These are phyloP conservation scores for Nymphalis polychloros DNA, from an alignment of 2,888 invertebrate species.

Conservation along the genomic window DNA sequence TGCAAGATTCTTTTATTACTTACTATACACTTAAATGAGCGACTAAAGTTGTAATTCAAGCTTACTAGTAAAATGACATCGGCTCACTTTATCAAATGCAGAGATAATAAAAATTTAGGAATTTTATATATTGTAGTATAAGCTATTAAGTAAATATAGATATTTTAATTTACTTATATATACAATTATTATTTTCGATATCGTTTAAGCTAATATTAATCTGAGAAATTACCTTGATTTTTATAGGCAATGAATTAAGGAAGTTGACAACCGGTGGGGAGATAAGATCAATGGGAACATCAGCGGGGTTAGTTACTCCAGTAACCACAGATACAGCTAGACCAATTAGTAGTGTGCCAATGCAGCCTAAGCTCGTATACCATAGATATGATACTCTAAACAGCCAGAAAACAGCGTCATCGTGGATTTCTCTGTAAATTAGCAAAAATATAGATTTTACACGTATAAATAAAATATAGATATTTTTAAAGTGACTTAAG, in stretches of 20 bases:
- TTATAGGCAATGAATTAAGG: conserved; percentile 75
- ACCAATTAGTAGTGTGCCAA: conserved; percentile 87
- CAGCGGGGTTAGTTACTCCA: conserved; percentile 82
- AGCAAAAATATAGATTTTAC: neutral
- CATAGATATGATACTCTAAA: conserved; percentile 93
- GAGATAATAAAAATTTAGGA: too few relatives aligned
- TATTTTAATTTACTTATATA: too few relatives aligned
- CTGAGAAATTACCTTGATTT: conserved; percentile 63
- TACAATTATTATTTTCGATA: neutral
- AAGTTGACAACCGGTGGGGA: conserved; percentile 84
- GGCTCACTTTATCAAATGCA: too few relatives aligned
- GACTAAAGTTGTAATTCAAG: too few relatives aligned
- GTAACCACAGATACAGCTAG: conserved; percentile 86
- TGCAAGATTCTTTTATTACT: neutral
- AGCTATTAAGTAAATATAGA: too few relatives aligned
- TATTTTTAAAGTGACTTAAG: neutral
- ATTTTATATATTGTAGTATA: too few relatives aligned
- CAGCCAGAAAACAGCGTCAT: conserved; percentile 74
- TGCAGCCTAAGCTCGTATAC: conserved; percentile 92
- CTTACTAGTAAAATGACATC: too few relatives aligned
- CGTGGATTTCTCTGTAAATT: conserved; percentile 53
- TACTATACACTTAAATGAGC: too few relatives aligned
- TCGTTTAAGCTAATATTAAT: conserved; percentile 19
- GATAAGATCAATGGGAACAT: conserved; percentile 84
- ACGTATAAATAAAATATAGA: neutral